Conservation (phyloP, 1,140 invertebrate genomes). For the Bilobella aurantiaca region DNA sequence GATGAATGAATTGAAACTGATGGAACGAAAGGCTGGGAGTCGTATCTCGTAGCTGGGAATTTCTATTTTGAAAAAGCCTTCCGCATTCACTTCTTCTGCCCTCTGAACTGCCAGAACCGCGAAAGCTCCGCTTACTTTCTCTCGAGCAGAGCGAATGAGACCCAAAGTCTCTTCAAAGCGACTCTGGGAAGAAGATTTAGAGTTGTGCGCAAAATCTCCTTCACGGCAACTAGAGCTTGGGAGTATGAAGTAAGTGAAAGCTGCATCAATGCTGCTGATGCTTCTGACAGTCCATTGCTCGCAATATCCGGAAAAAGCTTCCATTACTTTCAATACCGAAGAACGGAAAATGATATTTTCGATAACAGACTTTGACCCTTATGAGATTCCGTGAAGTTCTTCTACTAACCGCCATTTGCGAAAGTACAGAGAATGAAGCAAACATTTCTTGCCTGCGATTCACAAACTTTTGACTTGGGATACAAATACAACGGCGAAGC, state of each 20-base stretch:
- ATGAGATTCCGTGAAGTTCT: background rate
- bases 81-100: background rate
- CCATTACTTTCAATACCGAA: no score
- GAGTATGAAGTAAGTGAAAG: background rate
- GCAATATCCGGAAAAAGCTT: no score
- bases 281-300: background rate
- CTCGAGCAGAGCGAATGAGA: background rate
- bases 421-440: no score
- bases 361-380: background rate
- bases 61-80: background rate
- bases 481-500: no score
- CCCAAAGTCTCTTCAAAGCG: background rate
- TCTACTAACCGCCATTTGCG: no score
- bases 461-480: no score
- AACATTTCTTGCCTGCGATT: no score
- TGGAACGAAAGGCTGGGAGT: background rate
- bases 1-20: background rate
- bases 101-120: background rate
- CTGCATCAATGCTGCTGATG: background rate
- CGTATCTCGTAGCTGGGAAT: background rate
- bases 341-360: background rate
- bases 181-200: background rate
- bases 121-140: background rate
- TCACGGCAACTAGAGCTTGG: background rate
- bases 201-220: background rate